Evolutionary conservation across 1,140 invertebrate species (phyloP), one percentile per base, ranked within the genome.

Genomic region (Penaeus japonicus): DNA sequence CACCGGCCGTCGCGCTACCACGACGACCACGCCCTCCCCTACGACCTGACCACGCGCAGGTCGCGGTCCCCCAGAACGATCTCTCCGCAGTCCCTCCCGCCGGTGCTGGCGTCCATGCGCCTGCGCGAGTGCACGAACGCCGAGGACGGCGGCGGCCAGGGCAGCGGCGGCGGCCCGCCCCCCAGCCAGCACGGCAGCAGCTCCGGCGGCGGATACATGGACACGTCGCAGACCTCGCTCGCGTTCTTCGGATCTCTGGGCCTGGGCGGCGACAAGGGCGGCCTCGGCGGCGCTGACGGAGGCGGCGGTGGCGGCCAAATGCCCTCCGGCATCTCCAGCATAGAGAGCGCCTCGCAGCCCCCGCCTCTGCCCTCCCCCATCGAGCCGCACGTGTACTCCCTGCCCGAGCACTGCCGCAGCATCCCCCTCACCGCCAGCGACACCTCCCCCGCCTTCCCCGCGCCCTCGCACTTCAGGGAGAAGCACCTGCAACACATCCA

Each of bases 311-410:
- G 81, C 17, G 87, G 87, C 18, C 87, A 89, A n/a, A 59, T 53
- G 17, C 87, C 87, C 55, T 39, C 65, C 7, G 80, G 80, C 22
- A 75, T 84, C 47, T 53, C 57, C 17, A 77, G 59, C 47, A 27
- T 89, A 22, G 87, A 89, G 54, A 78, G 27, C 95, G 24, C 94
- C 94, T 79, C 82, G n/a, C 27, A 87, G 55, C 81, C 82, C 2
- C 86, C 89, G n/a, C 86, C 89, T 27, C 78, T 91, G 59, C 94
- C 94, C 27, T 94, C 94, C 81, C 94, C 95, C 12, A 94, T 95
- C 1, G 95, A 96, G 91, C 94, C 94, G 1, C 93, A 92, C 59
- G 94, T 96, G 53, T 95, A 96, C 91, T 94, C 95, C 4, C 94
- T 96, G 89, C 95, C 96, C 24, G 95, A 91, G 35, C 86, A 90